Evolutionary conservation across 2,888 invertebrate genomes (phyloP).

Genomic region (Conistra vaccinii): DNA sequence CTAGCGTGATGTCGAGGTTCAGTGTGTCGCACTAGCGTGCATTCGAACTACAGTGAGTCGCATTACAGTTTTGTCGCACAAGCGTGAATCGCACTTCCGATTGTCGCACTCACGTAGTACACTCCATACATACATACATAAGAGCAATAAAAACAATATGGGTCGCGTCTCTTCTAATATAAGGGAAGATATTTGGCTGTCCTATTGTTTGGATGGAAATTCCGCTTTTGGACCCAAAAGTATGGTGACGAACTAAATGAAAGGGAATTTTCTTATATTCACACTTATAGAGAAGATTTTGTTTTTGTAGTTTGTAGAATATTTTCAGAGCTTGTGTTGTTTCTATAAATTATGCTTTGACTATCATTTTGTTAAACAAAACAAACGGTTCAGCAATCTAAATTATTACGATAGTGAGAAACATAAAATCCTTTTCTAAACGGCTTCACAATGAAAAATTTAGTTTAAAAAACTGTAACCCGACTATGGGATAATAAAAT

Average conservation of each 20-base stretch:
- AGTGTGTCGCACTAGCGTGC: no score
- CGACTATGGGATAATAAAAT: no score
- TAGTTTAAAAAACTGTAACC: no score
- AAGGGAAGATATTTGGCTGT: constrained; percentile 65
- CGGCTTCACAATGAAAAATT: no score
- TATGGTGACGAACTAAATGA: constrained; percentile 31
- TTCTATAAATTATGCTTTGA: background rate
- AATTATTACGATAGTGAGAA: no score
- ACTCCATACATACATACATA: constrained; percentile 18
- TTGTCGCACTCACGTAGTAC: no score
- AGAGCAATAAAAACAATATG: constrained; percentile 63
- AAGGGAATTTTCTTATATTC: constrained; percentile 31
- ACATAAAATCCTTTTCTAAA: no score
- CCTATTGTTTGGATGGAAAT: constrained; percentile 56
- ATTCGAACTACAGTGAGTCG: no score
- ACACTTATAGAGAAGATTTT: background rate
- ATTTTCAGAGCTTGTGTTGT: background rate
- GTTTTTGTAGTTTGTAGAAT: background rate
- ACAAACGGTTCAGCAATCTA: background rate
- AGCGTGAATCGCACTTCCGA: no score
- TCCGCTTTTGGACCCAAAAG: constrained; percentile 48
- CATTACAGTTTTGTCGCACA: no score
- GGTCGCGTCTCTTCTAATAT: constrained; percentile 64
- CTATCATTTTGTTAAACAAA: background rate
- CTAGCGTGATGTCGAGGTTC: no score